phyloP scores from a whole-genome alignment of 2,888 invertebrate genomes.

The Scaptomyza flava region DNA sequence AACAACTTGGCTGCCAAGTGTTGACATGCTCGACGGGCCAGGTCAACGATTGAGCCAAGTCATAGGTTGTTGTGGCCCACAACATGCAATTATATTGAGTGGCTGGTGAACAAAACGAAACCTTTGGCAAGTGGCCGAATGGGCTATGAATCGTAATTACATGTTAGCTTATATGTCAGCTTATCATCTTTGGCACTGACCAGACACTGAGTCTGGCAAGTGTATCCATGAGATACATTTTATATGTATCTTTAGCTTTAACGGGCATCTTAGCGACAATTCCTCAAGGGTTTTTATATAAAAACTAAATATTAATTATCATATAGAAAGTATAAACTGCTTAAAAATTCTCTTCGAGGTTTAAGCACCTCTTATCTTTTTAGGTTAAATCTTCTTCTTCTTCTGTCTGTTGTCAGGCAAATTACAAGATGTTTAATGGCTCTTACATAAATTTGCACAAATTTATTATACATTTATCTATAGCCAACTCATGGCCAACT shows the following conservation, averaged over 20 bases:
- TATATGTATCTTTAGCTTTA: conserved; percentile 18
- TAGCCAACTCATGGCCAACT: not conserved
- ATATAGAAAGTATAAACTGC: not conserved
- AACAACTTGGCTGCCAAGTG: conserved; percentile 51
- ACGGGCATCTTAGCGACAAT: too few relatives aligned
- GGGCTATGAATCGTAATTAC: conserved; percentile 17
- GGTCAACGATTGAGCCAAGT: conserved; percentile 53
- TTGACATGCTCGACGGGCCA: conserved; percentile 56
- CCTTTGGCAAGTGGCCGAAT: not conserved
- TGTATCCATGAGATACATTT: conserved; percentile 37
- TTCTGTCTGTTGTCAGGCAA: not conserved
- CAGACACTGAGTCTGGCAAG: conserved; percentile 37
- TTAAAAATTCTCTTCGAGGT: not conserved
- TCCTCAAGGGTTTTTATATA: too few relatives aligned
- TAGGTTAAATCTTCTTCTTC: not conserved
- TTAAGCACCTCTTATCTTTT: not conserved
- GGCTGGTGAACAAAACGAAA: not conserved
- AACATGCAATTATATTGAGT: conserved; percentile 39
- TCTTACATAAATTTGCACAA: conserved; percentile 2
- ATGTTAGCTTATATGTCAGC: not conserved
- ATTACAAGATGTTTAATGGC: not conserved
- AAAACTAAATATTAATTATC: too few relatives aligned
- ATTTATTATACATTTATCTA: not conserved
- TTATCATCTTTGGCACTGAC: conserved; percentile 1
- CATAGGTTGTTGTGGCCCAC: conserved; percentile 18